A percentile compares a stretch with the other conserved stretches of the same genome.
phyloP scores from a whole-genome alignment of 2,797 vertebrate species.

The Takifugu ocellatus region DNA sequence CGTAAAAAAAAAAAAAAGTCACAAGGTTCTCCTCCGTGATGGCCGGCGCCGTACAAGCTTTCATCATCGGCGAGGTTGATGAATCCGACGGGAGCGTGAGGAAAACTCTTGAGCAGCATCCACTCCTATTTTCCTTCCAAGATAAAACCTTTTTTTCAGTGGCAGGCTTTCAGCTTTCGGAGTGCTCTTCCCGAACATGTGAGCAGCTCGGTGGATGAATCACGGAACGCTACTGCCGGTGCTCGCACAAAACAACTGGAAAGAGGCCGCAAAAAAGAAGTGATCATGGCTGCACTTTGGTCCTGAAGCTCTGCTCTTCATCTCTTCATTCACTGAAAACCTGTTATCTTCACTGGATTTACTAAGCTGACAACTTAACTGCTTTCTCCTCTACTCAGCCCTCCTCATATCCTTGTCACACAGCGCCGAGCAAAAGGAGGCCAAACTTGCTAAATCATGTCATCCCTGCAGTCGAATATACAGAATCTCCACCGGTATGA shows the following conservation, averaged over 20 bases:
- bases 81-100: too few relatives aligned
- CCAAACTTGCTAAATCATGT: constrained; percentile 31
- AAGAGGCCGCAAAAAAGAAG: too few relatives aligned
- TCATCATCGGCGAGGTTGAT: background rate
- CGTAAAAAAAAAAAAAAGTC: background rate
- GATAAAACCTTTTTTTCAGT: too few relatives aligned
- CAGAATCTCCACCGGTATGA: constrained; percentile 43
- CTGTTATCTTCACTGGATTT: background rate
- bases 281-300: background rate
- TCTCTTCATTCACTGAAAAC: constrained; percentile 1
- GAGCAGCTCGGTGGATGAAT: too few relatives aligned
- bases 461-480: constrained; percentile 47
- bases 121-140: too few relatives aligned
- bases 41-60: background rate
- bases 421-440: too few relatives aligned
- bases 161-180: too few relatives aligned
- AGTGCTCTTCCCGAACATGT: too few relatives aligned
- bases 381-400: background rate
- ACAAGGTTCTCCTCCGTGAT: background rate
- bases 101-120: too few relatives aligned
- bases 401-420: constrained; percentile 15
- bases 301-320: background rate
- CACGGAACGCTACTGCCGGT: too few relatives aligned
- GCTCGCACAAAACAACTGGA: too few relatives aligned
- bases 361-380: background rate